phyloP scores from a whole-genome alignment of 2,797 vertebrate species.

The Tiaroga cobitis region DNA sequence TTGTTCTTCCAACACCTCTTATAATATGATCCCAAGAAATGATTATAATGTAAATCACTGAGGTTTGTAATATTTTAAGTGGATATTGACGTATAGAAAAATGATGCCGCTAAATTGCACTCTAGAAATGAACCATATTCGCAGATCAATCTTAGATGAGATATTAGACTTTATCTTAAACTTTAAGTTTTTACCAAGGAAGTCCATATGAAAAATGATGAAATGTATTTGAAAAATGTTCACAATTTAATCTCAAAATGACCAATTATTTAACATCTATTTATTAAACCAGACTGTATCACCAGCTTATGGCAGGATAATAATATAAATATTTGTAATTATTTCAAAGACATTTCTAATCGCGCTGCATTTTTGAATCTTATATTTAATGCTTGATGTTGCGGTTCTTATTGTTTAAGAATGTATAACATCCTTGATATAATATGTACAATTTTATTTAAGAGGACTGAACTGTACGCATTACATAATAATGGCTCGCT shows the following conservation, averaged over 20 bases:
- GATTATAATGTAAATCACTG: background rate
- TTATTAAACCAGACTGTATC: slow-evolving; percentile 32
- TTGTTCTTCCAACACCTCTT: background rate
- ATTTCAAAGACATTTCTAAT: background rate
- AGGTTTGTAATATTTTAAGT: slow-evolving; percentile 8
- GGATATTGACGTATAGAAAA: background rate
- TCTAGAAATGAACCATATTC: background rate
- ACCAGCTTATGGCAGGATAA: background rate
- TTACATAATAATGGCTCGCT: background rate
- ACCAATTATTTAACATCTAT: slow-evolving; percentile 39
- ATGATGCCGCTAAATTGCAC: background rate
- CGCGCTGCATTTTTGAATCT: slow-evolving; percentile 13
- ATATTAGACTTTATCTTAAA: slow-evolving; percentile 2
- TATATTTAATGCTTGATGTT: slow-evolving; percentile 32
- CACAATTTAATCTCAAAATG: background rate
- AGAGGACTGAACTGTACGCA: background rate
- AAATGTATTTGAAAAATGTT: background rate
- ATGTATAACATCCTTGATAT: slow-evolving; percentile 30
- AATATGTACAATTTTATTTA: slow-evolving; percentile 37
- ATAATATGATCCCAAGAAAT: background rate
- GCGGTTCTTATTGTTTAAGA: slow-evolving; percentile 35
- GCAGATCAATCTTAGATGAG: background rate
- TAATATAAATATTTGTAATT: slow-evolving; percentile 1
- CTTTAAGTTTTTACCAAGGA: background rate
- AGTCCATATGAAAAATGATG: background rate